Evolutionary conservation across 1,140 invertebrate species (phyloP).

Genomic region (Pollicipes pollicipes): DNA sequence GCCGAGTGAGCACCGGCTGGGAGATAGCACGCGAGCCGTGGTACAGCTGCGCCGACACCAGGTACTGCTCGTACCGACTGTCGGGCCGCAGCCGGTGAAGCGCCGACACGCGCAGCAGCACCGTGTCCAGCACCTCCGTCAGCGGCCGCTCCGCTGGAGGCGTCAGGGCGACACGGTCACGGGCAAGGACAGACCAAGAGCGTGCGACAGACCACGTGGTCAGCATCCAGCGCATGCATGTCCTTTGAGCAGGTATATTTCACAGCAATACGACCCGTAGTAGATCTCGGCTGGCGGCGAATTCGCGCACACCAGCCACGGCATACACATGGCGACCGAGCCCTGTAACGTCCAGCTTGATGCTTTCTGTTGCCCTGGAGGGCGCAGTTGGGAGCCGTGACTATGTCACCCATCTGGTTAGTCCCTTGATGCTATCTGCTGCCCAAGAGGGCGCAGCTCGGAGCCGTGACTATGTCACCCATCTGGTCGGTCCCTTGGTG

Average conservation of each 20-base stretch:
- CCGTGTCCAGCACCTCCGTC: conserved; percentile 50
- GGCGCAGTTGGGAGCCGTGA: too few relatives aligned
- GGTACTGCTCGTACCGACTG: conserved; percentile 70
- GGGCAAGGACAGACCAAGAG: too few relatives aligned
- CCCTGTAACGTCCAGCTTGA: too few relatives aligned
- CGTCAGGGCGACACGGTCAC: not conserved
- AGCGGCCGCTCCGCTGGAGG: conserved; percentile 18
- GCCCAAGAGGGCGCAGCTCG: too few relatives aligned
- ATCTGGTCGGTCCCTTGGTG: too few relatives aligned
- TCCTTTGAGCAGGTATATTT: not conserved
- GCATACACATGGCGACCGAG: not conserved
- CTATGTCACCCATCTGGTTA: too few relatives aligned
- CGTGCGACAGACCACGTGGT: too few relatives aligned
- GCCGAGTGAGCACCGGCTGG: conserved; percentile 43
- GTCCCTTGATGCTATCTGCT: too few relatives aligned
- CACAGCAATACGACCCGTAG: too few relatives aligned
- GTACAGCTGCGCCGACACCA: conserved; percentile 62
- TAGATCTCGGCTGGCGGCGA: not conserved
- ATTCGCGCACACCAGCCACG: too few relatives aligned
- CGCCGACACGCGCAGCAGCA: conserved; percentile 63
- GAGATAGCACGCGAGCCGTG: conserved; percentile 64
- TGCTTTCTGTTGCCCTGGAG: too few relatives aligned
- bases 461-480: too few relatives aligned
- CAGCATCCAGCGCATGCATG: conserved; percentile 1
- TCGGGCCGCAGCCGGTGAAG: conserved; percentile 55